phyloP scores from a whole-genome alignment of 2,797 vertebrate genomes.

The Trematomus bernacchii region DNA sequence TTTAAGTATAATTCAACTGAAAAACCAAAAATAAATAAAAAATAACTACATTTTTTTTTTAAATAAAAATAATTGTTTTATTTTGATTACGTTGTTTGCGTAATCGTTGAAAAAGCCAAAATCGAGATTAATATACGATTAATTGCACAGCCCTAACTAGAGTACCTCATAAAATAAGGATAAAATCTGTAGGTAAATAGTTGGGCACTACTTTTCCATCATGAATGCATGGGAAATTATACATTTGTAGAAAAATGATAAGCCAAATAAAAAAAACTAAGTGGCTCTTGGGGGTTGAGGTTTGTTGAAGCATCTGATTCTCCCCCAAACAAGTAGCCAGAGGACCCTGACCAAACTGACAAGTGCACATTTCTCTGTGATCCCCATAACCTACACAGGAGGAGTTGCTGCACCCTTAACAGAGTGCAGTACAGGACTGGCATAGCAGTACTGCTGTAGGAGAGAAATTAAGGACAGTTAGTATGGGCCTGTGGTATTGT shows the following conservation, averaged over 20 bases:
- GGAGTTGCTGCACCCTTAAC: slow-evolving; percentile 99
- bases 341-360: slow-evolving; percentile 85
- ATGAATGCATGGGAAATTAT: neutral
- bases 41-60: no score
- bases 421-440: slow-evolving; percentile 99
- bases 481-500: slow-evolving; percentile 99
- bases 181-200: slow-evolving; percentile 28
- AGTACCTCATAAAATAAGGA: slow-evolving; percentile 13
- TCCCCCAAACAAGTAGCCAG: slow-evolving; percentile 74
- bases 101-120: no score
- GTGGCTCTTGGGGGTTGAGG: slow-evolving; percentile 36
- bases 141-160: no score
- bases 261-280: slow-evolving; percentile 44
- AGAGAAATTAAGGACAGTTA: slow-evolving; percentile 99
- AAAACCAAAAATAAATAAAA: no score
- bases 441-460: slow-evolving; percentile 99
- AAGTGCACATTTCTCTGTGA: slow-evolving; percentile 91
- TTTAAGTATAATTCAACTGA: no score
- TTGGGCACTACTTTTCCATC: slow-evolving; percentile 17
- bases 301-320: slow-evolving; percentile 71
- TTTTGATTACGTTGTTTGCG: no score
- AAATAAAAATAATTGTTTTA: no score
- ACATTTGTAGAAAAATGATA: slow-evolving; percentile 20
- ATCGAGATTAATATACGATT: no score
- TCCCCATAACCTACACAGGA: slow-evolving; percentile 99